These are phyloP conservation scores for Pontoporia blainvillei DNA, from an alignment of 2,113 vertebrate genomes.

Conservation along the genomic window DNA sequence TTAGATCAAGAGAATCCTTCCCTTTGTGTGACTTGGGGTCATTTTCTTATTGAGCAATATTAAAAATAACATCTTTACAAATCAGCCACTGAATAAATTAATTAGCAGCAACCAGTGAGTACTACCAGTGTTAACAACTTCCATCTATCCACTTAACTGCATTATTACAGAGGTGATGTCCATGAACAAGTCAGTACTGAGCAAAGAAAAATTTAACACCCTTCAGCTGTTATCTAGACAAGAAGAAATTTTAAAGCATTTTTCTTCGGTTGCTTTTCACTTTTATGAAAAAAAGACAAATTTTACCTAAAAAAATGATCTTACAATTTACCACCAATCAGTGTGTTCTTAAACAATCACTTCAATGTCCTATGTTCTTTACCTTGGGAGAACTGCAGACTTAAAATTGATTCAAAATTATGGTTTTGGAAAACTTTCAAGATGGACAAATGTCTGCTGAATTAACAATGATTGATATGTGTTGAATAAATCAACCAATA, in stretches of 20 bases:
- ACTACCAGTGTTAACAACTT: neutral
- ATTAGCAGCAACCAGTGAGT: neutral
- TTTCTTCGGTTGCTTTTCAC: neutral
- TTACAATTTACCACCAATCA: neutral
- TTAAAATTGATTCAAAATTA: neutral
- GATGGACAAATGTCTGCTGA: neutral
- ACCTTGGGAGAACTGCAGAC: neutral
- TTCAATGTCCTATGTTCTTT: neutral
- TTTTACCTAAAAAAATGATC: neutral
- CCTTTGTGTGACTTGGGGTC: neutral
- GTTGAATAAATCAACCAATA: neutral
- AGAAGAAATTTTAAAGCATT: neutral
- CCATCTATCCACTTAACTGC: neutral
- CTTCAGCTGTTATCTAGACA: neutral
- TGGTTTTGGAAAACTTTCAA: neutral
- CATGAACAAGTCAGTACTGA: neutral
- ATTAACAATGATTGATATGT: neutral
- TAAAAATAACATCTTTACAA: constrained; percentile 5
- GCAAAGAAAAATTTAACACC: neutral
- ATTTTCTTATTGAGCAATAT: neutral
- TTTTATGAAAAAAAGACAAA: neutral
- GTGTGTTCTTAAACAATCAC: neutral
- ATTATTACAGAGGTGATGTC: neutral
- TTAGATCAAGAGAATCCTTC: neutral
- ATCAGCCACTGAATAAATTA: neutral